Conservation (phyloP, 2,113 vertebrate species). For the Entomyzon cyanotis region DNA sequence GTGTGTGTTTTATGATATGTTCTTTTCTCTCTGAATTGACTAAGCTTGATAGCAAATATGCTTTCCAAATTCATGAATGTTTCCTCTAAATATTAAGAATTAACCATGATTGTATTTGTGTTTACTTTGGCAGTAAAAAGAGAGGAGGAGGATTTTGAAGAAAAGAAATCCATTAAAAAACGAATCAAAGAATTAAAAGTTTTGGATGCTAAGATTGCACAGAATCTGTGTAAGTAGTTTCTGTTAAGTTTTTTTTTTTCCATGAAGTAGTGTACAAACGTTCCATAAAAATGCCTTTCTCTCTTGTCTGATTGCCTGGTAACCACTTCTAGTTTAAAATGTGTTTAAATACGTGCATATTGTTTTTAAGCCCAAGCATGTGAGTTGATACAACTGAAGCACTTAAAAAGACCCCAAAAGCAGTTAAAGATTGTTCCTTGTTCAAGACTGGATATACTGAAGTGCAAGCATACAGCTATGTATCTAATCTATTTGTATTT, state of each 20-base stretch:
- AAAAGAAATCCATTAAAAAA: conserved; percentile 90
- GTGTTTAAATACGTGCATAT: not conserved
- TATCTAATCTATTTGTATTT: not conserved
- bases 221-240: conserved; percentile 93
- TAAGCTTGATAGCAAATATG: not conserved
- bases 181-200: conserved; percentile 95
- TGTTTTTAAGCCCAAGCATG: not conserved
- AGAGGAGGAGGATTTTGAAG: conserved; percentile 86
- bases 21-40: not conserved
- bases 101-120: not conserved
- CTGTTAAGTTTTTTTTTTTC: not conserved
- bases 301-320: not conserved
- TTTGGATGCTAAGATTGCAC: conserved; percentile 93
- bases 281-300: not conserved
- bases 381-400: not conserved
- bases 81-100: not conserved
- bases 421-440: not conserved
- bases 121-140: conserved; percentile 79
- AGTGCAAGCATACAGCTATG: not conserved
- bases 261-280: not conserved
- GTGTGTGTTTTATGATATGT: not conserved
- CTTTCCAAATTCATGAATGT: not conserved
- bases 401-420: not conserved
- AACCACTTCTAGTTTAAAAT: not conserved
- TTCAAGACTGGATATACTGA: not conserved